Evolutionary conservation across 1,140 invertebrate species (phyloP).

Genomic region (Procambarus clarkii): DNA sequence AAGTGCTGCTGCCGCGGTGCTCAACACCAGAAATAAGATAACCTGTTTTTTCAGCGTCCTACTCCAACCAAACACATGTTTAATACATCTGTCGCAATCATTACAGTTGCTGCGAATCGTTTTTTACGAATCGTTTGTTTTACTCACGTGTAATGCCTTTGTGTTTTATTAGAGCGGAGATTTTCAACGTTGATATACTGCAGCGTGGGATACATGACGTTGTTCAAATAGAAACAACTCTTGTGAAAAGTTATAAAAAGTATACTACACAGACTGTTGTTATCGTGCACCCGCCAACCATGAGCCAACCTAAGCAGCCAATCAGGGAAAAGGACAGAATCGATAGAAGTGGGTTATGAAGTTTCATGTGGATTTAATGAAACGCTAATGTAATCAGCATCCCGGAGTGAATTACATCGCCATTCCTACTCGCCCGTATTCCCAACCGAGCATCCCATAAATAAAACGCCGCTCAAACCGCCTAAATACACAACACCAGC

Average conservation of each 20-base stretch:
- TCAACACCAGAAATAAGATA: conserved; percentile 65
- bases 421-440: conserved; percentile 12
- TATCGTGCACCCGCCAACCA: conserved; percentile 49
- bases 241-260: conserved; percentile 27
- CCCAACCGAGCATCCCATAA: conserved; percentile 1
- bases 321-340: conserved; percentile 62
- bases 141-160: neutral
- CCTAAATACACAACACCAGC: neutral
- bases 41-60: conserved; percentile 53
- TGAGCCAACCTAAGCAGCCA: conserved; percentile 47
- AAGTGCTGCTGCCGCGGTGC: conserved; percentile 60
- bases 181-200: neutral
- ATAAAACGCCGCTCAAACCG: conserved; percentile 8
- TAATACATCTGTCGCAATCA: conserved; percentile 62
- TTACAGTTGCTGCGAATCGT: conserved; percentile 51
- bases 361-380: conserved; percentile 69
- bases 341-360: conserved; percentile 69
- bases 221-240: neutral
- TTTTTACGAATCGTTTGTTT: conserved; percentile 14
- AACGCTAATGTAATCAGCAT: conserved; percentile 66
- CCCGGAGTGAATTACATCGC: conserved; percentile 40
- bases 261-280: conserved; percentile 15
- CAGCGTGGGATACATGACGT: conserved; percentile 16
- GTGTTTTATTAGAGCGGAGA: neutral
- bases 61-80: conserved; percentile 66